Evolutionary conservation across 2,888 invertebrate genomes (phyloP), one percentile per base, ranked within the genome.

Genomic region (Troides aeacus): DNA sequence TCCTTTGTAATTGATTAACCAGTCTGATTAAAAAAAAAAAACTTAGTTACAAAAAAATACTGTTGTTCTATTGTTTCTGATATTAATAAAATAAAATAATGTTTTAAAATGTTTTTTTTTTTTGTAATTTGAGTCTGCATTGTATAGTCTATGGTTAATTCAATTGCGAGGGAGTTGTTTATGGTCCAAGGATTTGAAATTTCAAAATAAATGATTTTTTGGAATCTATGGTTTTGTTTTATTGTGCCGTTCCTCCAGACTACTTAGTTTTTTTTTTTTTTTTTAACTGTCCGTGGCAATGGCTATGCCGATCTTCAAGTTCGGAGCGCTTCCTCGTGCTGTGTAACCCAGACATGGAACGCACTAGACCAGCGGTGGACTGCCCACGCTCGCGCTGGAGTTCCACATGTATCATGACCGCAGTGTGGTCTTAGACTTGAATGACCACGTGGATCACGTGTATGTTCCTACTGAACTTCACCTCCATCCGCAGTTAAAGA

Each of bases 181-280:
- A 68, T 58, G 62, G 59, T 73, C 75, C 76, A 74, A 76, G 74
- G 73, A 73, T 74, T 72, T 72, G 58, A 71, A 73, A 73, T 66
- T 74, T 68, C 24, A 70, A 72, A 74, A 74, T 73, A 74, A 73
- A 66, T 63, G 39, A 60, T 72, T 75, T 57, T 50, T 75, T 73
- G 72, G 73, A 72, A 68, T 71, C 69, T 21, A 24, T 23, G 61
- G 60, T 75, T 73, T 75, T 42, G 68, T 72, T 74, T 30, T 63
- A n/a, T 0, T 39, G 24, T 60, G 15, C 23, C 58, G 3, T 23
- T 30, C 3, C 30, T 30, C 5, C 30, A 30, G 5, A 30, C 30
- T 30, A 3, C 3, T 4, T 30, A n/a, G n/a, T n/a, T 3, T 2
- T 30, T 30, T 30, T 30, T 30, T 30, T 30, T 30, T 30, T 30